phyloP scores from a whole-genome alignment of 2,888 invertebrate species.

The Agrenia bidenticulata region DNA sequence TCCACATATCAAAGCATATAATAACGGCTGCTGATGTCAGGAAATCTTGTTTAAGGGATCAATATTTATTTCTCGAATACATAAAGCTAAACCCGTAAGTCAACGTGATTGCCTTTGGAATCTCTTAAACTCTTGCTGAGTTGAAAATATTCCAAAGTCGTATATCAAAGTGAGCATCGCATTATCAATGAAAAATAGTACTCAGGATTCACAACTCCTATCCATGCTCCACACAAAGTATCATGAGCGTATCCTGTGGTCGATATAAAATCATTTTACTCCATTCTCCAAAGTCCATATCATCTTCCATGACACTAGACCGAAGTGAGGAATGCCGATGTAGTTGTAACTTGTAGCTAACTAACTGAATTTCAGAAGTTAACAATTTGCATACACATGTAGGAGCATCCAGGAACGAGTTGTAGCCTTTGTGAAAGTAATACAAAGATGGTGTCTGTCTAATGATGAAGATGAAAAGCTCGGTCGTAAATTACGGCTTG shows the following conservation, averaged over 20 bases:
- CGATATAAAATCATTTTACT: too few species aligned
- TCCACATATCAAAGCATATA: not conserved
- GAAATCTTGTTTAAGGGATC: slow-evolving; percentile 3
- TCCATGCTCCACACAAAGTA: too few species aligned
- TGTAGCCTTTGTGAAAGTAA: not conserved
- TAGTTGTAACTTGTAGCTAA: too few species aligned
- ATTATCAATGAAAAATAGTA: too few species aligned
- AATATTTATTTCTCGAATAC: not conserved
- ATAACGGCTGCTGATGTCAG: not conserved
- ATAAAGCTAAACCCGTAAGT: not conserved
- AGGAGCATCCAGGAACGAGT: too few species aligned
- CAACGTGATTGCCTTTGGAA: not conserved
- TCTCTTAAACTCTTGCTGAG: slow-evolving; percentile 8
- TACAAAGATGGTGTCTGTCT: slow-evolving; percentile 23
- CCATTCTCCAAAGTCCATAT: too few species aligned
- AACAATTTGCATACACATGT: too few species aligned
- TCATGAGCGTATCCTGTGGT: too few species aligned
- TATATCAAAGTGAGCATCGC: not conserved
- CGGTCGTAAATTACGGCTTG: slow-evolving; percentile 27
- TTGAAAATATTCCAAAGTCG: slow-evolving; percentile 1
- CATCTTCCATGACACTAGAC: too few species aligned
- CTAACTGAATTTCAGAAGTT: too few species aligned
- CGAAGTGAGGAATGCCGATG: too few species aligned
- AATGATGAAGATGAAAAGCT: slow-evolving; percentile 34
- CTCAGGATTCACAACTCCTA: too few species aligned